Evolutionary conservation across 2,113 vertebrate genomes (phyloP).

Genomic region (Paramisgurnus dabryanus): DNA sequence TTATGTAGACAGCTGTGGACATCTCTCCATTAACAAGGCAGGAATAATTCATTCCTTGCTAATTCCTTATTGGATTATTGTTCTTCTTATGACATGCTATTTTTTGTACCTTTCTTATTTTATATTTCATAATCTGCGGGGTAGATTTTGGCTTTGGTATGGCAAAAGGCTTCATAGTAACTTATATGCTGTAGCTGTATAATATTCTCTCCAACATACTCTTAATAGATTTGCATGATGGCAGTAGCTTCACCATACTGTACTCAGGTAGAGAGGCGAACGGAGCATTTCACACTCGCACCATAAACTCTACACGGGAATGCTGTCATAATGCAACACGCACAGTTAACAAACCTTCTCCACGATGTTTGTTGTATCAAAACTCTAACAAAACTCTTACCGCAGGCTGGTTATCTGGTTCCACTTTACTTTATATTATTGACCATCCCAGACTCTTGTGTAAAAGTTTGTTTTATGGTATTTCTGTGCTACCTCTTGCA

Average conservation of each 20-base stretch:
- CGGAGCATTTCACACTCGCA: constrained; percentile 55
- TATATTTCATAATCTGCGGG: constrained; percentile 63
- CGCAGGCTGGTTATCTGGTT: not conserved
- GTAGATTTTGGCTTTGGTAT: constrained; percentile 59
- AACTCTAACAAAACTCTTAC: constrained; percentile 11
- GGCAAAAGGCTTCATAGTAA: constrained; percentile 49
- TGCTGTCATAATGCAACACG: constrained; percentile 70
- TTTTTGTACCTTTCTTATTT: constrained; percentile 61
- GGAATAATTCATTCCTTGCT: constrained; percentile 39
- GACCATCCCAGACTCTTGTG: not conserved
- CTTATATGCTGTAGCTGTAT: constrained; percentile 48
- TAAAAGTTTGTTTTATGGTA: not conserved
- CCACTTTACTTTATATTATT: not conserved
- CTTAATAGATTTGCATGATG: constrained; percentile 60
- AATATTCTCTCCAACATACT: constrained; percentile 43
- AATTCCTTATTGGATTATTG: constrained; percentile 46
- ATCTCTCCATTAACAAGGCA: constrained; percentile 46
- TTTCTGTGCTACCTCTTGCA: constrained; percentile 16
- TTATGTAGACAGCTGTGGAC: constrained; percentile 69
- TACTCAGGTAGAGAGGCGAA: constrained; percentile 44
- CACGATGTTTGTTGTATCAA: not conserved
- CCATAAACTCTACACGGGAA: constrained; percentile 58
- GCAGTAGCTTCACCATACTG: constrained; percentile 50
- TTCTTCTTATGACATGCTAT: constrained; percentile 50
- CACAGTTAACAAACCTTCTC: constrained; percentile 64